Evolutionary conservation across 2,797 vertebrate genomes (phyloP).

Genomic region (Poecilia picta): DNA sequence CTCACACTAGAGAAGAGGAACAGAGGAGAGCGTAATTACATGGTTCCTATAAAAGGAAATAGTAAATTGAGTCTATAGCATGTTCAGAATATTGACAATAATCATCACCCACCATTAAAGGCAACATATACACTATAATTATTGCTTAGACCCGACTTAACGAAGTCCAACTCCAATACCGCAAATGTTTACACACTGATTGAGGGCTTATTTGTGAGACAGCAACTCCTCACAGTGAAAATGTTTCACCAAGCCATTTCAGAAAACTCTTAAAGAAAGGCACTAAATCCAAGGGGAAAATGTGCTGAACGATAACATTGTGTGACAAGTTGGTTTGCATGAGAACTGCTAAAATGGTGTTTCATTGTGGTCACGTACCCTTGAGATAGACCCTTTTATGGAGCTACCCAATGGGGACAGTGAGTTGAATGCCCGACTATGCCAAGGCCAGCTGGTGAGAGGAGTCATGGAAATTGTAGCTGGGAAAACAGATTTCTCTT

Average conservation of each 20-base stretch:
- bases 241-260: constrained; percentile 23
- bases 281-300: constrained; percentile 53
- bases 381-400: constrained; percentile 57
- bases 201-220: constrained; percentile 27
- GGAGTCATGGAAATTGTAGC: constrained; percentile 45
- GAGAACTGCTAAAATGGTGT: constrained; percentile 51
- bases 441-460: constrained; percentile 43
- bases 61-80: constrained; percentile 13
- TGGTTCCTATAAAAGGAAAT: constrained; percentile 1
- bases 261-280: constrained; percentile 21
- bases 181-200: constrained; percentile 39
- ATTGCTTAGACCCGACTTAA: constrained; percentile 17
- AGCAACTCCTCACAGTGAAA: constrained; percentile 49
- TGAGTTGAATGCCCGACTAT: constrained; percentile 43
- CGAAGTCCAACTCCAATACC: constrained; percentile 36
- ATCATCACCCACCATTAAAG: constrained; percentile 1
- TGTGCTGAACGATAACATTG: constrained; percentile 62
- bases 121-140: not conserved
- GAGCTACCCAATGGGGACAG: constrained; percentile 38
- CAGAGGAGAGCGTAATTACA: constrained; percentile 8
- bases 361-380: constrained; percentile 62
- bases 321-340: constrained; percentile 55
- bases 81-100: not conserved
- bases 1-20: not conserved
- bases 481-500: constrained; percentile 30